phyloP scores from a whole-genome alignment of 2,113 vertebrate species.

The Tragelaphus strepsiceros region DNA sequence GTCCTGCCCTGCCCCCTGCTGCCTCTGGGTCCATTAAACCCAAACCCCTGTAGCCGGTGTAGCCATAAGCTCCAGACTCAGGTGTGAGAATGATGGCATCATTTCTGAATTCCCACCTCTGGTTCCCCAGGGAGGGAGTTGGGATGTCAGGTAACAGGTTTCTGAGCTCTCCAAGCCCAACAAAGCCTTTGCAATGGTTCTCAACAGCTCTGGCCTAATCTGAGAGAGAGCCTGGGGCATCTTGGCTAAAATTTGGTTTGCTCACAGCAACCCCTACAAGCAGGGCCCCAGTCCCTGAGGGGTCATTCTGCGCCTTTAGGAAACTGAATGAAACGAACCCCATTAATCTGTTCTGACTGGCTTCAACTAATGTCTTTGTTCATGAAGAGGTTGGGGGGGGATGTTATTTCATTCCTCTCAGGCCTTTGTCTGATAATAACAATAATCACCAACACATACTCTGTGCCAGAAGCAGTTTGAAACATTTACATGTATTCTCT shows the following conservation, averaged over 20 bases:
- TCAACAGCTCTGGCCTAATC: not conserved
- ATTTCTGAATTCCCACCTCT: not conserved
- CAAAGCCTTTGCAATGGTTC: not conserved
- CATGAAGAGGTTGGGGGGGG: not conserved
- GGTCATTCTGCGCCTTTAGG: not conserved
- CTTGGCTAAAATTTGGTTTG: not conserved
- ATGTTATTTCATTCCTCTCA: not conserved
- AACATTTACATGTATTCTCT: not conserved
- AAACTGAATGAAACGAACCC: slow-evolving; percentile 21
- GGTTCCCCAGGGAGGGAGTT: not conserved
- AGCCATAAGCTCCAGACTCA: not conserved
- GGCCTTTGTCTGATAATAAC: not conserved
- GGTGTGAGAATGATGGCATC: not conserved
- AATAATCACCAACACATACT: not conserved
- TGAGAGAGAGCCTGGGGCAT: not conserved
- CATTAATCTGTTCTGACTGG: slow-evolving; percentile 17
- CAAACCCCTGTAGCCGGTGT: not conserved
- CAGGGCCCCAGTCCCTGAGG: not conserved
- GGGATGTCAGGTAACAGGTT: not conserved
- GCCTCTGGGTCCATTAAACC: not conserved
- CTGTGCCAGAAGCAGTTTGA: not conserved
- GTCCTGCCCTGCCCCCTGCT: not conserved
- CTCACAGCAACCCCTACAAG: not conserved
- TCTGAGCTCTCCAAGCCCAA: not conserved
- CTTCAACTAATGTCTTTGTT: slow-evolving; percentile 22